Percentiles rank a stretch among this genome's conserved stretches.
Evolutionary conservation across 2,888 invertebrate genomes (phyloP).

Genomic region (Tipula helvola): DNA sequence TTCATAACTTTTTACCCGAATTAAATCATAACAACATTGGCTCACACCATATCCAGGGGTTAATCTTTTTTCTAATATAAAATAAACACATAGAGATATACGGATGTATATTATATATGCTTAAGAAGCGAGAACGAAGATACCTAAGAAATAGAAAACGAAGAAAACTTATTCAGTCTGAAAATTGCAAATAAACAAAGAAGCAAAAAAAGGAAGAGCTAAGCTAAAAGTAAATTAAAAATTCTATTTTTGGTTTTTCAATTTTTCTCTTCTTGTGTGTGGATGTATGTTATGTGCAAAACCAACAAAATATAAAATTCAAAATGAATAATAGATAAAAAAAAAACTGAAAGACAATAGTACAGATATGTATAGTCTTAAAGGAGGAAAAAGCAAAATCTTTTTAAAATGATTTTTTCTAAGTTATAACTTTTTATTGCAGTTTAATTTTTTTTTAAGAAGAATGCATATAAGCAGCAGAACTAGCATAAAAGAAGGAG

Average conservation of each 20-base stretch:
- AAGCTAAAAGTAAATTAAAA: slow-evolving; percentile 4
- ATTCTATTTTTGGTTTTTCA: slow-evolving; percentile 4
- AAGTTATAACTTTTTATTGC: not conserved
- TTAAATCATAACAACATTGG: not conserved
- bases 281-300: not conserved
- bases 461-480: not conserved
- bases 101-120: not conserved
- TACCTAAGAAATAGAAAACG: not conserved
- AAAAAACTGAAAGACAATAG: not conserved
- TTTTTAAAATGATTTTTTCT: not conserved
- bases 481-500: not conserved
- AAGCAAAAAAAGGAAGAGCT: not conserved
- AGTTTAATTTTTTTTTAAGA: not conserved
- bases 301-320: not conserved
- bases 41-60: not conserved
- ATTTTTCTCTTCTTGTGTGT: not conserved
- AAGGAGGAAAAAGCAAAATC: not conserved
- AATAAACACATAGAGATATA: not conserved
- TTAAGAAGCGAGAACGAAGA: not conserved
- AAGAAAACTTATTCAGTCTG: not conserved
- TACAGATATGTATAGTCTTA: not conserved
- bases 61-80: not conserved
- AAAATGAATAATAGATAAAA: slow-evolving; percentile 4
- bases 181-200: not conserved
- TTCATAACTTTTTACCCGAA: not conserved